Percentiles rank a stretch among this genome's conserved stretches.
These are phyloP conservation scores for Carapus acus DNA, from an alignment of 2,797 vertebrate species.

Conservation along the genomic window DNA sequence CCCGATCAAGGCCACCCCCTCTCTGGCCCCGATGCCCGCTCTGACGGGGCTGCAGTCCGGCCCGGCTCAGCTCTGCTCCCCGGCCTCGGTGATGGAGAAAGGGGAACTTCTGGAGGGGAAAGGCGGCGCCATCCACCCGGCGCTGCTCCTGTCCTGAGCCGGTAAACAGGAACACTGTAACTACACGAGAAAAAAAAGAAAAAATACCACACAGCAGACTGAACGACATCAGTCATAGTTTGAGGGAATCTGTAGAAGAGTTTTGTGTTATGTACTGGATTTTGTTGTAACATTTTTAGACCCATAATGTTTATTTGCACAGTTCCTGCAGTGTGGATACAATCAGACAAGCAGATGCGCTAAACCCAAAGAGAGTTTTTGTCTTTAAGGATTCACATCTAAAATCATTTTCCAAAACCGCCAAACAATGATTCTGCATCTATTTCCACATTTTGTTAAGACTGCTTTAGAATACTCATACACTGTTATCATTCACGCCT, in stretches of 20 bases:
- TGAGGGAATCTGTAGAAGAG: slow-evolving; percentile 28
- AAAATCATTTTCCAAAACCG: slow-evolving; percentile 44
- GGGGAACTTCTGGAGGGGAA: slow-evolving; percentile 76
- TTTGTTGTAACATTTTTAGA: slow-evolving; percentile 51
- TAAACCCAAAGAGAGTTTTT: slow-evolving; percentile 66
- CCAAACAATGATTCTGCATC: slow-evolving; percentile 41
- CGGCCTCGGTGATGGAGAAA: slow-evolving; percentile 77
- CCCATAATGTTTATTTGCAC: slow-evolving; percentile 60
- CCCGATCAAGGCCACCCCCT: slow-evolving; percentile 90
- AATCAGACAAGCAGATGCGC: slow-evolving; percentile 58
- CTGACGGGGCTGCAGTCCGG: slow-evolving; percentile 73
- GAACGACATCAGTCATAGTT: slow-evolving; percentile 8
- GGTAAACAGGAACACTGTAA: slow-evolving; percentile 39
- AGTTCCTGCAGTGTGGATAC: slow-evolving; percentile 59
- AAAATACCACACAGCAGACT: slow-evolving; percentile 14
- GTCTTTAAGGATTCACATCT: slow-evolving; percentile 38
- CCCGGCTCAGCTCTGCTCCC: slow-evolving; percentile 71
- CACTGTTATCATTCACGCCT: slow-evolving; percentile 19
- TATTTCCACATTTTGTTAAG: slow-evolving; percentile 35
- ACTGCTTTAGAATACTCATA: slow-evolving; percentile 12
- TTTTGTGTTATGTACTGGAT: slow-evolving; percentile 42
- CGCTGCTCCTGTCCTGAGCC: slow-evolving; percentile 77
- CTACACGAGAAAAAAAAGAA: slow-evolving; percentile 21
- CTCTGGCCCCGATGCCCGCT: slow-evolving; percentile 70
- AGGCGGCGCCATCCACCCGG: slow-evolving; percentile 77